Base-by-base conservation (phyloP, 2,797 vertebrate genomes). In the Merluccius polli region DNA sequence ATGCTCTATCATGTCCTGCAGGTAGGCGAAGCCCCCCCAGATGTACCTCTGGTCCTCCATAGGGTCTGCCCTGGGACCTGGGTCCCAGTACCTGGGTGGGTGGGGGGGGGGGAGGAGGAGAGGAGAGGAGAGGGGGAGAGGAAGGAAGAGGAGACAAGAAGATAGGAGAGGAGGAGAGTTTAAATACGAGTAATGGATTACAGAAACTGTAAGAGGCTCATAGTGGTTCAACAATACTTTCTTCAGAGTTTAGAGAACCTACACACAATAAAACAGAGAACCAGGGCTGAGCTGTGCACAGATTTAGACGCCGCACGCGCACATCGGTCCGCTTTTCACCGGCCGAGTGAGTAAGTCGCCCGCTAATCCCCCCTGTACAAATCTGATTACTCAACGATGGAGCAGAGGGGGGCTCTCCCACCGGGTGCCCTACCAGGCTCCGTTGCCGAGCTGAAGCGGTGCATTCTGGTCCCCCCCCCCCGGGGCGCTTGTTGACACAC, bases 1-100 rank as follows among this genome's bases (percentile, higher is more conserved):
- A 12, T 94, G 96, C 48, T 99, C 97, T 33, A 98, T 93, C 95
- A 99, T 98, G 89, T 99, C 97, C 92, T 98, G 98, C 38, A 99
- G 94, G 89, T 98, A 99, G 0, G 96, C 96, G 86, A 99, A 99
- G 32, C 97, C 97, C 65, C 97, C 98, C 98, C 97, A 99, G 81
- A 99, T 94, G 79, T 99, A 98, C 75, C 94, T 94, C 88, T 97
- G 93, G 82, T 99, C 97, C 89, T 98, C 96, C 85, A 98, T 75
- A 0, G 96, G 95, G 87, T 98, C 96, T 0, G 97, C 98, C 85
- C 98, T 91, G 38, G 97, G 97, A 12, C 97, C 97, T 11, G 98
- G 96, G 93, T 97, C 98, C 98, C 97, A 99, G 88, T 98, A 99
- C 85, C 98, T 98, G 85, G 31, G 29, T 30, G 10, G 73, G 18